Evolutionary conservation across 2,888 invertebrate species (phyloP), one percentile per base, ranked within the genome.

Genomic region (Pachydiplax longipennis): DNA sequence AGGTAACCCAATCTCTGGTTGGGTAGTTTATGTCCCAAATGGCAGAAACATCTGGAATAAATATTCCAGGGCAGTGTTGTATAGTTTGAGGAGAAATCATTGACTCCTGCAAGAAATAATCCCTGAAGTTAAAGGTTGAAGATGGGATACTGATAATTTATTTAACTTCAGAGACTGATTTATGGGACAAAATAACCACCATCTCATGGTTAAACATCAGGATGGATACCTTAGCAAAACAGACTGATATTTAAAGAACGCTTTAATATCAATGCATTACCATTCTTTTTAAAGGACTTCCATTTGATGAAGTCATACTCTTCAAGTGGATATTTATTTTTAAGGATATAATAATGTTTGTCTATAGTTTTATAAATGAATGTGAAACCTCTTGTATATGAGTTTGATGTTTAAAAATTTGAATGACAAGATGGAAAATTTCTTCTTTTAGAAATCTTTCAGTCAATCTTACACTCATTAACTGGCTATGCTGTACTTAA

Each of bases 11-110:
- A 87, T 87, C 87, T 61, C 87, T 87, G 58, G 2, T n/a, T 58
- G 61, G 83, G 83, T 37, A 58, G 83, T 83, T 61, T 82, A 53
- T 31, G 61, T 61, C 37, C 22, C 35, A 87, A 61, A 37, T 58
- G 65, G 87, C 87, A 87, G 37, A 87, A 87, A 61, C 35, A 37
- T 87, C 61, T 15, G 37, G 87, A 87, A 87, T 31, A 37, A 58
- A 87, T 65, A 87, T 87, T 61, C 87, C 65, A 65, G 87, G 87
- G 87, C 87, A 87, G 87, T 87, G 87, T 61, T 83, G 35, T 83
- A 80, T 80, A 37, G 18, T 37, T 80, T 8, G 18, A 37, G 31
- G 37, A 18, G 18, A 10, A 15, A 8, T 40, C 8, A 40, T 15
- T 35, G 4, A 81, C 15, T 73, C 73, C 73, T 73, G 4, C 31